These are phyloP conservation scores for Pyrgus malvae DNA, from an alignment of 2,888 invertebrate species.

Conservation along the genomic window DNA sequence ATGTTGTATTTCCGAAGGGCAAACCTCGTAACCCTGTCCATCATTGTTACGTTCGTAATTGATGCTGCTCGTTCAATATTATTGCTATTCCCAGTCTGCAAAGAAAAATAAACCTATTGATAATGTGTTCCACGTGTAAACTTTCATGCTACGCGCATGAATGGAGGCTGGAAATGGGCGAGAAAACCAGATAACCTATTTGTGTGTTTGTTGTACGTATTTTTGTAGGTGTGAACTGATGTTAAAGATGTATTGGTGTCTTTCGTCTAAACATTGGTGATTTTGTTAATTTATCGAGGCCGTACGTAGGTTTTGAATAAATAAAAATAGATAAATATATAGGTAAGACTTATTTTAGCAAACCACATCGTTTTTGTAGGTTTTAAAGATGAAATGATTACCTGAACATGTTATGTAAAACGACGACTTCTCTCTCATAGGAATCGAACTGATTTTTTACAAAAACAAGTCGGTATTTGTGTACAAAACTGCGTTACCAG, in stretches of 20 bases:
- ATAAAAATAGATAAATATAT: neutral
- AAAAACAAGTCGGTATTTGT: too few species aligned
- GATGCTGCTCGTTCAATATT: conserved; percentile 24
- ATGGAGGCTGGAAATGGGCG: too few species aligned
- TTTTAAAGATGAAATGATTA: too few species aligned
- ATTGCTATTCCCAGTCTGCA: conserved; percentile 58
- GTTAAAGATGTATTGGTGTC: neutral
- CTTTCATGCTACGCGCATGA: too few species aligned
- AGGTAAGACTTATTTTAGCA: too few species aligned
- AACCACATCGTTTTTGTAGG: too few species aligned
- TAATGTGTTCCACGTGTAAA: too few species aligned
- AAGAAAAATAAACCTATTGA: conserved; percentile 38
- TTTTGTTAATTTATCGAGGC: neutral
- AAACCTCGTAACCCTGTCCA: conserved; percentile 52
- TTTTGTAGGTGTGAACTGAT: neutral
- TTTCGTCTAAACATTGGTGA: neutral
- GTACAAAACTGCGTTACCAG: too few species aligned
- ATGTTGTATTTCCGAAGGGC: conserved; percentile 55
- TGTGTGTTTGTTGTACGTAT: neutral
- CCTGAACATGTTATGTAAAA: too few species aligned
- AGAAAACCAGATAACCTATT: neutral
- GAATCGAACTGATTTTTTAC: too few species aligned
- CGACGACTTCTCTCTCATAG: too few species aligned
- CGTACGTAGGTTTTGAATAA: neutral
- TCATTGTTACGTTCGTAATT: conserved; percentile 45